phyloP scores from a whole-genome alignment of 2,888 invertebrate species.

The Cataglyphis livida region DNA sequence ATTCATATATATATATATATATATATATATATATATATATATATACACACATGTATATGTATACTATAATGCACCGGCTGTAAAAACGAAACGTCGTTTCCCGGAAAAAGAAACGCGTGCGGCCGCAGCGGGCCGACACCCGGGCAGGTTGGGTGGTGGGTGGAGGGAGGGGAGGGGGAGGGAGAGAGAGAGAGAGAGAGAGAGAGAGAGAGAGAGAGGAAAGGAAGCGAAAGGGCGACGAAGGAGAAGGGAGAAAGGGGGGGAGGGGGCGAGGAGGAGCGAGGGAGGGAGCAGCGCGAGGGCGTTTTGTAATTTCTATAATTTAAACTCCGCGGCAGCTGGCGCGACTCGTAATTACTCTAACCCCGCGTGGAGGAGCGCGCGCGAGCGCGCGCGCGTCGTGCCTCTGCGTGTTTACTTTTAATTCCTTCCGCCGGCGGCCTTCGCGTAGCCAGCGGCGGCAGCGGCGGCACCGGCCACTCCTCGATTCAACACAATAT shows the following conservation, averaged over 20 bases:
- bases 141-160: constrained; percentile 7
- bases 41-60: too few species aligned
- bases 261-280: constrained; percentile 11
- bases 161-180: not conserved
- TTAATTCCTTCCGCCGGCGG: constrained; percentile 78
- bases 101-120: constrained; percentile 62
- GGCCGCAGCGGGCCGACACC: constrained; percentile 48
- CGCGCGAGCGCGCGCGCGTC: constrained; percentile 63
- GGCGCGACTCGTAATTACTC: constrained; percentile 85
- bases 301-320: constrained; percentile 85
- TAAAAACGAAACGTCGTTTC: constrained; percentile 63
- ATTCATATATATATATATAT: too few species aligned
- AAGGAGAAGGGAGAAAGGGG: not conserved
- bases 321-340: constrained; percentile 85
- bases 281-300: constrained; percentile 71
- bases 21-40: too few species aligned
- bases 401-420: constrained; percentile 81
- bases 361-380: constrained; percentile 83
- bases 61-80: constrained; percentile 50
- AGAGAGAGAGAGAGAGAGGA: constrained; percentile 25
- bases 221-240: constrained; percentile 7
- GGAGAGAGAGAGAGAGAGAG: constrained; percentile 16
- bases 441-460: constrained; percentile 50
- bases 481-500: constrained; percentile 76
- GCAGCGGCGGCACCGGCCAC: constrained; percentile 63